Evolutionary conservation across 2,113 vertebrate genomes (phyloP), one percentile per base, ranked within the genome.

Genomic region (Pelvicachromis taeniatus): DNA sequence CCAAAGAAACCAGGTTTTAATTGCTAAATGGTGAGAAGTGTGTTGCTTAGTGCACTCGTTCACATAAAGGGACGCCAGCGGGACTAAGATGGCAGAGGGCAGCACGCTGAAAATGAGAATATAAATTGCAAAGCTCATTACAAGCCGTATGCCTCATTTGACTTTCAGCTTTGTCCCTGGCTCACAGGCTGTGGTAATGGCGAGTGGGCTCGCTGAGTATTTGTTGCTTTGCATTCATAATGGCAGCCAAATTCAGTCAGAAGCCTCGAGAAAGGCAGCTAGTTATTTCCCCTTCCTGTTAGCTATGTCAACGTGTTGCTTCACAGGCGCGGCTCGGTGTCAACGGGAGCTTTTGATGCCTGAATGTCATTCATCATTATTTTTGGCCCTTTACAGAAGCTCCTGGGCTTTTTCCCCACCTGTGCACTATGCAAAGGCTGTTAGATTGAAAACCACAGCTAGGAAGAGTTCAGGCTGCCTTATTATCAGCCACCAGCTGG

Each of bases 401-500:
- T 77, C 68, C 53, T 56, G 4, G 81, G 58, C 82, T 80, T 35
- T 81, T 63, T 63, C 81, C 29, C 77, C 88, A 92, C 88, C 89
- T 91, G 85, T 68, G 85, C 77, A 82, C 23, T 35, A 70, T 54
- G 85, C 63, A 73, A 82, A 84, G 79, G 75, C 79, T 59, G 78
- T 55, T 78, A 13, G 61, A 82, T 55, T 84, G 54, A 79, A 93
- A 93, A 95, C 88, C 91, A 68, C 78, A 82, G 85, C 78, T 80
- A 90, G 87, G 86, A 85, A 89, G 93, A 93, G 94, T 92, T 77
- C 89, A 95, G 90, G 58, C 88, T 81, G 85, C 85, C 80, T 87
- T 92, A 88, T 93, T 93, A 94, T 87, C 52, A 85, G 87, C 83
- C 68, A 73, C 91, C 92, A 96, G 93, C 90, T 95, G 92, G 95